A percentile compares a stretch with the other conserved stretches of the same genome.
phyloP scores from a whole-genome alignment of 1,140 invertebrate species.

The Acromyrmex charruanus region DNA sequence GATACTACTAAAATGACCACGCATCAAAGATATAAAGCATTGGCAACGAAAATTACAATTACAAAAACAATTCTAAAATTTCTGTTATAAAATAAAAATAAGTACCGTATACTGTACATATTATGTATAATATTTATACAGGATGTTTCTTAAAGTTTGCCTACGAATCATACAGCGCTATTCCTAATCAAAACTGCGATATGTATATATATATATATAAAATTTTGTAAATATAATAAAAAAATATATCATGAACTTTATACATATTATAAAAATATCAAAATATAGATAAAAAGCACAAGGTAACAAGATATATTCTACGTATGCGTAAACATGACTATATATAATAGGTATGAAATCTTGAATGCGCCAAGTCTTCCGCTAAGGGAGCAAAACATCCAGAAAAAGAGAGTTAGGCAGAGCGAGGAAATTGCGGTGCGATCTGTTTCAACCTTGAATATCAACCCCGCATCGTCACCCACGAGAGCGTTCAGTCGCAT shows the following conservation, averaged over 20 bases:
- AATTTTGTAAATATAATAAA: neutral
- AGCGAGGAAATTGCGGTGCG: conserved; percentile 60
- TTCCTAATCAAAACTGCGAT: too few species aligned
- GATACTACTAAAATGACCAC: neutral
- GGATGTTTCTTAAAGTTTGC: neutral
- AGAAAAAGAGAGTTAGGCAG: neutral
- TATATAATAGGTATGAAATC: neutral
- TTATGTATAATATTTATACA: neutral
- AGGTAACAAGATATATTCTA: neutral
- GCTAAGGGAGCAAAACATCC: neutral
- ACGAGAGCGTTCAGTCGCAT: conserved; percentile 60
- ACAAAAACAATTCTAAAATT: neutral
- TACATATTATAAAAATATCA: neutral
- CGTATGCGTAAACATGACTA: neutral
- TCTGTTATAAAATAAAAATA: neutral
- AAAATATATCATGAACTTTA: neutral
- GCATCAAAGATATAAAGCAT: neutral
- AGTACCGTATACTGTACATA: neutral
- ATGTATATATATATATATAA: too few species aligned
- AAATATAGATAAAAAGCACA: neutral
- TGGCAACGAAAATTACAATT: neutral
- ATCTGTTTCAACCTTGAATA: conserved; percentile 61
- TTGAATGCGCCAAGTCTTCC: neutral
- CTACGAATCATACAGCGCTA: too few species aligned
- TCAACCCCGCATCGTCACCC: conserved; percentile 45